Base-by-base conservation (phyloP, 2,113 vertebrate species). In the Potamarius usumacintae region DNA sequence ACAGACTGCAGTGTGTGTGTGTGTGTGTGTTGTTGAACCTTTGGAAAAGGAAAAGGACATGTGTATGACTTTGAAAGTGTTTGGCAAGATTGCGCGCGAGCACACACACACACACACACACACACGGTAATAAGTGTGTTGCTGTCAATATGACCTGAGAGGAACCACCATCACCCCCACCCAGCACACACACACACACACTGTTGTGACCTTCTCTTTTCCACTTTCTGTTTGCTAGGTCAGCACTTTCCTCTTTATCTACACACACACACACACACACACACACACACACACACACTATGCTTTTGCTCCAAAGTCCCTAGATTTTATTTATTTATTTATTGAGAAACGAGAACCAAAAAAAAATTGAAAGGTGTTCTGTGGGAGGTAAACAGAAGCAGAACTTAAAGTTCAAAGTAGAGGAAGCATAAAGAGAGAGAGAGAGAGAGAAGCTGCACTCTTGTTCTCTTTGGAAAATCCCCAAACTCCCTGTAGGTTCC, bases 401-500 rank as follows among this genome's bases (percentile, higher is more conserved):
- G 52, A 69, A 18, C 4, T 58, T 30, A 57, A 72, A 20, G n/a
- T 72, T 48, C 71, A 48, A 34, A 10, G 17, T 53, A 9, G 22
- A 42, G 42, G 42, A 42, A 42, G 42, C 42, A 42, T 42, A 42
- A 34, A 34, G 34, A 9, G 17, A 0, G 17, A 50, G 27, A 50
- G 71, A 34, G 42, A 27, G 65, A 27, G 55, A 89, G 85, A 90
- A 80, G 65, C 83, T 60, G 58, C 74, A 30, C 83, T 52, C 88
- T 85, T 86, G 90, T 84, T 88, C 89, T 91, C 85, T 92, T 92
- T 94, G 94, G 94, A 95, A 94, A 94, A 93, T 93, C 94, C 94
- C 93, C 94, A 94, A 93, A 92, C n/a, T 83, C 91, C 90, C 93
- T 88, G 90, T 57, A 92, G 92, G 91, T 86, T 93, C 89, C 91